phyloP scores from a whole-genome alignment of 2,888 invertebrate genomes.

The Heliconius hortense region DNA sequence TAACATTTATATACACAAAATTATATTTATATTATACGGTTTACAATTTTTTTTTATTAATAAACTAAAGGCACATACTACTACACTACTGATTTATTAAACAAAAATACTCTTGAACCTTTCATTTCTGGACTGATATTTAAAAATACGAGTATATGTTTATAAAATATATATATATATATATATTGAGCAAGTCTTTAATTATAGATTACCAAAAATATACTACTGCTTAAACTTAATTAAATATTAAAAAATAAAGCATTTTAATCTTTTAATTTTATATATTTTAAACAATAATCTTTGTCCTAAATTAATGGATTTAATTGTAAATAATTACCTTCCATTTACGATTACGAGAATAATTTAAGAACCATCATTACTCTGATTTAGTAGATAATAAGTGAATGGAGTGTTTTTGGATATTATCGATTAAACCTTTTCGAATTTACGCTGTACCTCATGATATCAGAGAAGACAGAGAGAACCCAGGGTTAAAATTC shows the following conservation, averaged over 20 bases:
- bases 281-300: conserved; percentile 8
- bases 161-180: neutral
- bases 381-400: conserved; percentile 1
- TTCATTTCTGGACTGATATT: neutral
- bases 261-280: neutral
- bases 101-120: too few species aligned
- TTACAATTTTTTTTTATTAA: too few species aligned
- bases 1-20: too few species aligned
- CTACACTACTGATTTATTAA: too few species aligned
- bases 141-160: too few species aligned
- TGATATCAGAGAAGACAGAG: too few species aligned
- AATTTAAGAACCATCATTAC: neutral
- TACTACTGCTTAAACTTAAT: neutral
- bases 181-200: neutral
- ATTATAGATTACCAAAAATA: neutral
- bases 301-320: neutral
- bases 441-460: too few species aligned
- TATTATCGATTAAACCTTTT: neutral
- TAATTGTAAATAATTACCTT: conserved; percentile 15
- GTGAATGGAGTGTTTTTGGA: neutral
- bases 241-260: neutral
- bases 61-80: too few species aligned
- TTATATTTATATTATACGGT: too few species aligned
- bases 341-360: neutral
- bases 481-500: too few species aligned